Base-by-base conservation (phyloP, 2,888 invertebrate genomes). In the Phengaris alcon region DNA sequence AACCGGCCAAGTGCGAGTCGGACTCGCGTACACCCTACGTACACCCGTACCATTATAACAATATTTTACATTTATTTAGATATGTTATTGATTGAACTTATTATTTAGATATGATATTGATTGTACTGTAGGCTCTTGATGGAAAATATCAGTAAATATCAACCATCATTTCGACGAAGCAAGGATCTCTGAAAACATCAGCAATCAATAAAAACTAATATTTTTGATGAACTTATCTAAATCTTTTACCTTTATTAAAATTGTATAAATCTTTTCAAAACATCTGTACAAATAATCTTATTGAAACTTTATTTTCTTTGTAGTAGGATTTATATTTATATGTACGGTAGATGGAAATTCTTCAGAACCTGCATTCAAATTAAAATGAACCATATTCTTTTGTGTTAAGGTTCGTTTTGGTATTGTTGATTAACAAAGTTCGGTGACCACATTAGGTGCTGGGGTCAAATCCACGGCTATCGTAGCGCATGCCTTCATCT, bases 401-500 rank as follows among this genome's bases (percentile, higher is more conserved):
- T 0, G 22, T 35, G 12, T 54, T 52, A 72, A 6, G 6, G 57
- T 59, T 57, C 8, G 9, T 0, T 22, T 22, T 22, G 22, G 22
- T 22, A 22, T 48, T 22, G 4, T 52, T 22, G 70, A 13, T 15
- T 70, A 7, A 8, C 6, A 35, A n/a, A n/a, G 12, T 48, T 70
- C 13, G 51, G 15, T 48, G 22, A 48, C 59, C 51, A 70, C 51
- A 70, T 69, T 74, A 51, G 74, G 76, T 75, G 74, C 77, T 77
- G 73, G 70, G 79, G 76, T 75, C 78, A 77, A 76, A 80, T 79
- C 80, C 80, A 78, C 77, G 74, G 77, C 77, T 82, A 81, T 82
- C 79, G 77, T 80, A 78, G 78, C 79, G 75, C 70, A 77, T 75
- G 78, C 79, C 77, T 79, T 75, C 79, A 81, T 78, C 79, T 80